Evolutionary conservation across 2,888 invertebrate genomes (phyloP).

Genomic region (Eupelmus urozonus): DNA sequence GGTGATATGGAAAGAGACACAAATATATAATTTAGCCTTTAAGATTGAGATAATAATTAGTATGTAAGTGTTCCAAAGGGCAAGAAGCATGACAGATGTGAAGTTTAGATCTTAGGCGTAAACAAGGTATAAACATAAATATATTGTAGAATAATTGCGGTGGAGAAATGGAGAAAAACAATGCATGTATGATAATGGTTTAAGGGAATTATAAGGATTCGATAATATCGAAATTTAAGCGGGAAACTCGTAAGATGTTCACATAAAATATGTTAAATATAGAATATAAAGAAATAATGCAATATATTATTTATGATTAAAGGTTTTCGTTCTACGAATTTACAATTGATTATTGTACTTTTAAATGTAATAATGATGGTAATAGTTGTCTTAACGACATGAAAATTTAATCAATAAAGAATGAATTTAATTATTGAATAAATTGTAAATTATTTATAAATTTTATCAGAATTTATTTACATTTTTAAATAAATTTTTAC

Average conservation of each 20-base stretch:
- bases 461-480: slow-evolving; percentile 1
- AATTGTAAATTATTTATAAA: neutral
- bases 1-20: slow-evolving; percentile 19
- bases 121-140: slow-evolving; percentile 46
- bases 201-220: slow-evolving; percentile 4
- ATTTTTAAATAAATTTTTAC: neutral
- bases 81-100: slow-evolving; percentile 32
- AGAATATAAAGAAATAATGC: slow-evolving; percentile 19
- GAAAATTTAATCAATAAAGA: slow-evolving; percentile 70
- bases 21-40: slow-evolving; percentile 55
- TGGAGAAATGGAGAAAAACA: slow-evolving; percentile 7
- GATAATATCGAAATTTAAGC: slow-evolving; percentile 25
- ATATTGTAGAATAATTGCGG: slow-evolving; percentile 48
- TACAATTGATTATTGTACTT: slow-evolving; percentile 65
- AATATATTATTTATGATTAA: slow-evolving; percentile 64
- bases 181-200: slow-evolving; percentile 34
- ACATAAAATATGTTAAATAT: slow-evolving; percentile 31
- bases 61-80: slow-evolving; percentile 69
- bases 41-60: slow-evolving; percentile 75
- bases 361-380: slow-evolving; percentile 70
- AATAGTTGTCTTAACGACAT: slow-evolving; percentile 70
- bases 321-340: slow-evolving; percentile 60
- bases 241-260: slow-evolving; percentile 39
- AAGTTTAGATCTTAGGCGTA: slow-evolving; percentile 43
- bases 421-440: slow-evolving; percentile 71